Conservation (phyloP, 1,140 invertebrate genomes). For the Streblospio benedicti region DNA sequence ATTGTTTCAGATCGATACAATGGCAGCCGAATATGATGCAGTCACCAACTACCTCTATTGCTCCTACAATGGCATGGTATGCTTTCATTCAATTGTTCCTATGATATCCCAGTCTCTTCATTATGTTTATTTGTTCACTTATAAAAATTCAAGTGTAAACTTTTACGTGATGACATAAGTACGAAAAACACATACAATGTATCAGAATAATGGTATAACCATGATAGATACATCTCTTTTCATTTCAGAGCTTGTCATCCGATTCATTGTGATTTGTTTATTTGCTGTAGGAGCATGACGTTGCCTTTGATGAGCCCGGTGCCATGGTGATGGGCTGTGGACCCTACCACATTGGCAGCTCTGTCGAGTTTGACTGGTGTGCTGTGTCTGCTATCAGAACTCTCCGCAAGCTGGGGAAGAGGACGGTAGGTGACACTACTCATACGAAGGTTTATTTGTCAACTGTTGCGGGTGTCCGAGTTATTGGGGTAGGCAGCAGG, state of each 20-base stretch:
- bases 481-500: no score
- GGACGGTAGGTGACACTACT: slow-evolving; percentile 50
- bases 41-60: slow-evolving; percentile 95
- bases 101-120: background rate
- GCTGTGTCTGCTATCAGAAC: slow-evolving; percentile 92
- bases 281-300: slow-evolving; percentile 58
- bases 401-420: slow-evolving; percentile 57
- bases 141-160: no score
- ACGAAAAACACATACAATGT: no score
- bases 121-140: no score
- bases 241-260: no score
- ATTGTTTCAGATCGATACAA: slow-evolving; percentile 86
- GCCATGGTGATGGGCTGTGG: slow-evolving; percentile 71
- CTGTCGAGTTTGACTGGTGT: slow-evolving; percentile 99
- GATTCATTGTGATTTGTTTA: background rate
- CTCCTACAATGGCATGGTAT: slow-evolving; percentile 75
- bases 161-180: no score
- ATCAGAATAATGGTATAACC: no score
- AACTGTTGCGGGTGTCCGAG: no score
- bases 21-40: slow-evolving; percentile 98
- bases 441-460: background rate
- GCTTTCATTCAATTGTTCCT: background rate
- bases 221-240: no score
- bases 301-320: slow-evolving; percentile 59
- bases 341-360: slow-evolving; percentile 96